Base-by-base conservation (phyloP, 2,888 invertebrate species). In the Acrocera orbiculus region DNA sequence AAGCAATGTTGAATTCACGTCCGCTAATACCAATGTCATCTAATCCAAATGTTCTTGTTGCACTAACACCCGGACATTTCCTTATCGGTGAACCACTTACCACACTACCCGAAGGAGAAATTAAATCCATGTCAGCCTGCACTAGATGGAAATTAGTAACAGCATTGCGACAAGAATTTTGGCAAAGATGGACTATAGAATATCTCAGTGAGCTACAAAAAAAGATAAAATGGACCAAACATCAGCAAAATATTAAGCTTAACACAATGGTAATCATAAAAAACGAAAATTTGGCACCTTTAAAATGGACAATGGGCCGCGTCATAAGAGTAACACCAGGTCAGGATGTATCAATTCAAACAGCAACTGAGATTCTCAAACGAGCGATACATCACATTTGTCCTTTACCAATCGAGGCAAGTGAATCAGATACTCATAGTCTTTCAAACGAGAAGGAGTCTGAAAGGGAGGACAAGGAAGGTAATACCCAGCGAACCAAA, bases 241-340 rank as follows among this genome's bases (percentile, higher is more conserved):
- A 9, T 7, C n/a, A 9, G 4, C 22, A 22, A 22, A 22, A 22
- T 22, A 2, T 22, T 22, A 9, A 22, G n/a, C 22, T n/a, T 22
- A n/a, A n/a, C 4, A 4, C 8, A 22, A 4, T 28, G 16, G 16
- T 16, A 16, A 7, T 28, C 3, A 16, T 28, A 6, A 28, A 28
- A 7, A n/a, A 28, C 8, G 28, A 28, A 7, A 28, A 28, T 5
- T 9, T 28, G 2, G 16, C 28, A 16, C 5, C 6, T 10, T 16
- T 28, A 16, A 28, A 28, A 17, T 28, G 28, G 28, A 10, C 28
- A 5, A 16, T 28, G 2, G 14, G 16, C 6, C n/a, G 28, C 4
- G 16, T 28, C 4, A 16, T 16, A 4, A 23, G 42, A 5, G 15
- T 44, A n/a, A n/a, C n/a, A n/a, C n/a, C n/a, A n/a, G n/a, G n/a